Evolutionary conservation across 53 echinoderm and acorn worm genomes (phyloP), one percentile per base, ranked within the genome.

Genomic region (Zoroaster sp.): DNA sequence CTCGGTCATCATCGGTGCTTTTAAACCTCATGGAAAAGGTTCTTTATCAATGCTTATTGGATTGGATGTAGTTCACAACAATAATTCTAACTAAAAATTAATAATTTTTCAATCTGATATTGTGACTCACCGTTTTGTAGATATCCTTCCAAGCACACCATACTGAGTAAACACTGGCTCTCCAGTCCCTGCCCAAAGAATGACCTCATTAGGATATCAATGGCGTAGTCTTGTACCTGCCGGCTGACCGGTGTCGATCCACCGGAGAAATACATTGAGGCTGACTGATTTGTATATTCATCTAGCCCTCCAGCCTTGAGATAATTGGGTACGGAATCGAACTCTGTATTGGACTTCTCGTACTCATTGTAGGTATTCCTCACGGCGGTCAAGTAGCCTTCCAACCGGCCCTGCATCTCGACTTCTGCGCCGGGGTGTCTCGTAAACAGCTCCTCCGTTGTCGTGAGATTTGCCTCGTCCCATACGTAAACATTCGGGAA

Each of bases 131-230:
- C 51, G 18, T 77, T 36, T 34, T 52, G 33, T 18, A 18, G 35
- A 17, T 52, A 17, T 10, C 52, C 77, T 2, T 33, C 77, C 4
- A 77, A 15, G 36, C 77, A 77, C 4, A 23, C 6, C 77, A 77
- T 52, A 5, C 18, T 53, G 33, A 77, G 53, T 0, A 35, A 13
- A 2, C 15, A 32, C 5, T 53, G 49, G 4, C 31, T 23, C 41
- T 42, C 53, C 35, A 52, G 15, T 5, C 53, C 53, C 45, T 82
- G 82, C 13, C 82, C 68, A 39, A 66, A 77, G 35, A 77, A 77
- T 17, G 13, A 35, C 10, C 77, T 11, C 51, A 52, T 77, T 37
- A 77, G 8, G 3, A 53, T 32, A 35, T 77, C 77, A 1, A 77
- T 35, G 2, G 53, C 36, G 31, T 77, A 51, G 14, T 15, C 53